phyloP scores from a whole-genome alignment of 2,888 invertebrate species.

The Chelonus formosanus region DNA sequence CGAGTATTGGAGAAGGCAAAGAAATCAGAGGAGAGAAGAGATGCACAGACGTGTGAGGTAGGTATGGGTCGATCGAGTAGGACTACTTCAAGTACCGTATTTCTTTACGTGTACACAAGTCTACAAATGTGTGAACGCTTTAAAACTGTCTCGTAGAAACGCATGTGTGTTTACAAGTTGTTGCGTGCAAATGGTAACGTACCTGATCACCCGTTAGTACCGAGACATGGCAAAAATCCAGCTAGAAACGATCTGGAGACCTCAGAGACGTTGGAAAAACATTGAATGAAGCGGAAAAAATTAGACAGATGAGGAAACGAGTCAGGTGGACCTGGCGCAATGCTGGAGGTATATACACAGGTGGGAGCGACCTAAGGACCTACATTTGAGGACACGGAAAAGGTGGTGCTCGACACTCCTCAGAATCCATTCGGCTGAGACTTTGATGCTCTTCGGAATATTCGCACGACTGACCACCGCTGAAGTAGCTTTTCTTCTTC shows the following conservation, averaged over 20 bases:
- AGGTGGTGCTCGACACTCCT: slow-evolving; percentile 35
- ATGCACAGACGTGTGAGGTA: slow-evolving; percentile 20
- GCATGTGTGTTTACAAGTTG: slow-evolving; percentile 8
- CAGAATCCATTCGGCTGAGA: slow-evolving; percentile 25
- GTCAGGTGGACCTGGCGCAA: slow-evolving; percentile 25
- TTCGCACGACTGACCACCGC: slow-evolving; percentile 12
- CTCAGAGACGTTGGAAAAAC: background rate
- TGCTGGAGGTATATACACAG: slow-evolving; percentile 40
- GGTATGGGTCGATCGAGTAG: slow-evolving; percentile 30
- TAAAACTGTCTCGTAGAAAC: slow-evolving; percentile 25
- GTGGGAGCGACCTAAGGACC: slow-evolving; percentile 59
- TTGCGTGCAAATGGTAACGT: background rate
- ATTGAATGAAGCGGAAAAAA: slow-evolving; percentile 17
- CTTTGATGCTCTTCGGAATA: slow-evolving; percentile 10
- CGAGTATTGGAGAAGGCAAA: slow-evolving; percentile 1
- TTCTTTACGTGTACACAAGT: slow-evolving; percentile 15
- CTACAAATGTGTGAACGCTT: slow-evolving; percentile 20
- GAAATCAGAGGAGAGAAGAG: slow-evolving; percentile 15
- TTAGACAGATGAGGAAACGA: slow-evolving; percentile 29
- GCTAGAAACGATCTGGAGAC: slow-evolving; percentile 18
- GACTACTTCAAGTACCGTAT: slow-evolving; percentile 34
- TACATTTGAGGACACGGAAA: slow-evolving; percentile 50
- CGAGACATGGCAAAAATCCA: background rate
- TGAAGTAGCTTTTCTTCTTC: slow-evolving; percentile 7
- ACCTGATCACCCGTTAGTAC: background rate